Percentiles rank a stretch among this genome's conserved stretches.
These are phyloP conservation scores for Protaetia brevitarsis DNA, from an alignment of 1,140 invertebrate species.

Conservation along the genomic window DNA sequence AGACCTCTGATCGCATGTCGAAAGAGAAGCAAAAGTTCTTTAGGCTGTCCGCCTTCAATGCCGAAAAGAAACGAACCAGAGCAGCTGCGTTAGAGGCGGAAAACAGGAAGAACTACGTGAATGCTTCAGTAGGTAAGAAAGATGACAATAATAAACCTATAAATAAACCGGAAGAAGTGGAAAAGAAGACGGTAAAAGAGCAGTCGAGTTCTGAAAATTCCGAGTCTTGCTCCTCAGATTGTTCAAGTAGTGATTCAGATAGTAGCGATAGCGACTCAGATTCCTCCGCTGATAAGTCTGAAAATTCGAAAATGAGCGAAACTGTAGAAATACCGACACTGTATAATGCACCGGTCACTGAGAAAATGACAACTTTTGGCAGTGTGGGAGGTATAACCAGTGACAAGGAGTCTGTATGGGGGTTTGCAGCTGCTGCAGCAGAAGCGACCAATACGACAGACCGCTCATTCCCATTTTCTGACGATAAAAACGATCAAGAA, in stretches of 20 bases:
- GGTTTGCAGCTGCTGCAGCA: constrained; percentile 69
- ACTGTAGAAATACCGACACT: background rate
- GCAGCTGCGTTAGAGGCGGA: constrained; percentile 6
- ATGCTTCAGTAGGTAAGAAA: background rate
- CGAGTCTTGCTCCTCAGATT: constrained; percentile 6
- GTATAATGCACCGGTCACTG: background rate
- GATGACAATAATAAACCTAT: background rate
- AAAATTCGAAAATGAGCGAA: background rate
- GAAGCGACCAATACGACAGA: constrained; percentile 48
- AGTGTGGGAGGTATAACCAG: constrained; percentile 50
- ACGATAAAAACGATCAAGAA: constrained; percentile 45
- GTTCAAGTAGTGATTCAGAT: constrained; percentile 13
- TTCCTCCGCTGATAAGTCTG: constrained; percentile 2
- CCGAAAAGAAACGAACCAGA: constrained; percentile 47
- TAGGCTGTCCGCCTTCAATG: constrained; percentile 70
- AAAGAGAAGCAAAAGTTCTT: constrained; percentile 86
- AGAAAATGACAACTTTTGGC: constrained; percentile 50
- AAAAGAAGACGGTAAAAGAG: constrained; percentile 4
- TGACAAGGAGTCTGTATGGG: constrained; percentile 60
- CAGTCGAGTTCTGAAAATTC: background rate
- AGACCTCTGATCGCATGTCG: constrained; percentile 71
- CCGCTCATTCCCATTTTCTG: background rate
- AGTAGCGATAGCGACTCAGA: constrained; percentile 1
- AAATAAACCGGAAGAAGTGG: background rate
- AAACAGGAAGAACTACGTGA: background rate